phyloP scores from a whole-genome alignment of 2,888 invertebrate genomes.

The Cataglyphis rosenhaueri region DNA sequence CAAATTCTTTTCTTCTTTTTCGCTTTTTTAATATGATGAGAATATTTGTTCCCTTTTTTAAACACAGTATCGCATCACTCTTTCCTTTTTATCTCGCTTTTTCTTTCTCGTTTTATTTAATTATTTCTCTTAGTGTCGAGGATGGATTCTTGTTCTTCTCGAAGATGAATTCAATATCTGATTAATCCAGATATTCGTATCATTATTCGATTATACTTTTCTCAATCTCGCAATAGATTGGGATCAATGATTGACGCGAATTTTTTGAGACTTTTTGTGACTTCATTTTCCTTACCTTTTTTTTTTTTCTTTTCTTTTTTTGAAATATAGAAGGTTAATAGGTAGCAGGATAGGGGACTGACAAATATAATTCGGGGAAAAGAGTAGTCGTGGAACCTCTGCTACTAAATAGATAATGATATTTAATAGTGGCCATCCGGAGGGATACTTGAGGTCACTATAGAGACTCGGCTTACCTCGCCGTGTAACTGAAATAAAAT shows the following conservation, averaged over 20 bases:
- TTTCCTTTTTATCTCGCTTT: neutral
- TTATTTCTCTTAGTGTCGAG: neutral
- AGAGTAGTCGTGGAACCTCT: neutral
- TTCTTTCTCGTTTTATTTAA: neutral
- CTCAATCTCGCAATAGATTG: neutral
- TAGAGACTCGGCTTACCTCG: neutral
- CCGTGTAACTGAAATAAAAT: neutral
- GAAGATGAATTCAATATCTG: slow-evolving; percentile 1
- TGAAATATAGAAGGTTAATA: neutral
- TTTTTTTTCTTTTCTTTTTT: neutral
- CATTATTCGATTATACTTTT: neutral
- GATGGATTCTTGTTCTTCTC: neutral
- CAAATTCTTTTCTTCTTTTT: neutral
- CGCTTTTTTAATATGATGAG: neutral
- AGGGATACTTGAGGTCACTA: neutral
- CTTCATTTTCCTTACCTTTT: neutral
- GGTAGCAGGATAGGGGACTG: neutral
- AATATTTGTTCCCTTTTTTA: neutral
- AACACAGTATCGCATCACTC: neutral
- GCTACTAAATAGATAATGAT: slow-evolving; percentile 1
- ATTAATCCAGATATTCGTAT: neutral
- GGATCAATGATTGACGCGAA: neutral
- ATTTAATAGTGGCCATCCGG: neutral
- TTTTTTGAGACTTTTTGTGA: neutral
- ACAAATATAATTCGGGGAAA: neutral